Conservation (phyloP, 2,888 invertebrate genomes). For the Empis stercorea region DNA sequence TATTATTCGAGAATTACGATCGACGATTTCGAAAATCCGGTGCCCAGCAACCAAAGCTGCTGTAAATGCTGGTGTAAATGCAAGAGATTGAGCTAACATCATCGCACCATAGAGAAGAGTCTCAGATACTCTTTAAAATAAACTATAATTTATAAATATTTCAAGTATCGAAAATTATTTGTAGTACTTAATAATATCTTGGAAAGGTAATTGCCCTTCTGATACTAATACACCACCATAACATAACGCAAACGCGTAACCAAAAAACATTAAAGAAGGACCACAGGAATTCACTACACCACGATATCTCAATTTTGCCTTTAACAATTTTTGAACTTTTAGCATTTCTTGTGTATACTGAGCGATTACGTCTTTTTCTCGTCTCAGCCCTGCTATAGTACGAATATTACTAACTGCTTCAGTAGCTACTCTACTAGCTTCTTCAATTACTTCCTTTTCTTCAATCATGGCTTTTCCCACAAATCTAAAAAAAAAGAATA, state of each 20-base stretch:
- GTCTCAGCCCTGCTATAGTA: constrained; percentile 48
- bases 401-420: constrained; percentile 60
- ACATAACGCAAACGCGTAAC: constrained; percentile 55
- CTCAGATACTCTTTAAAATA: constrained; percentile 49
- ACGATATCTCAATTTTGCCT: constrained; percentile 43
- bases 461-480: constrained; percentile 44
- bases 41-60: constrained; percentile 57
- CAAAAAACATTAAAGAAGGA: constrained; percentile 54
- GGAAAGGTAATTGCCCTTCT: constrained; percentile 45
- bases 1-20: constrained; percentile 42
- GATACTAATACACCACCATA: constrained; percentile 60
- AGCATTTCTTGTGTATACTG: constrained; percentile 45
- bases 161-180: not conserved
- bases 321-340: constrained; percentile 38
- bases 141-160: not conserved
- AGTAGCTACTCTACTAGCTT: constrained; percentile 56
- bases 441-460: constrained; percentile 49
- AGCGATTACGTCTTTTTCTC: constrained; percentile 46
- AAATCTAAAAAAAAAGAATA: constrained; percentile 25
- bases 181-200: constrained; percentile 52
- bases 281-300: constrained; percentile 58
- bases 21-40: constrained; percentile 49
- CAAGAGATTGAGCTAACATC: constrained; percentile 63
- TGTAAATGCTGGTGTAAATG: constrained; percentile 63
- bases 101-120: constrained; percentile 61